phyloP scores from a whole-genome alignment of 2,888 invertebrate genomes.

The Sclerodermus sp. region DNA sequence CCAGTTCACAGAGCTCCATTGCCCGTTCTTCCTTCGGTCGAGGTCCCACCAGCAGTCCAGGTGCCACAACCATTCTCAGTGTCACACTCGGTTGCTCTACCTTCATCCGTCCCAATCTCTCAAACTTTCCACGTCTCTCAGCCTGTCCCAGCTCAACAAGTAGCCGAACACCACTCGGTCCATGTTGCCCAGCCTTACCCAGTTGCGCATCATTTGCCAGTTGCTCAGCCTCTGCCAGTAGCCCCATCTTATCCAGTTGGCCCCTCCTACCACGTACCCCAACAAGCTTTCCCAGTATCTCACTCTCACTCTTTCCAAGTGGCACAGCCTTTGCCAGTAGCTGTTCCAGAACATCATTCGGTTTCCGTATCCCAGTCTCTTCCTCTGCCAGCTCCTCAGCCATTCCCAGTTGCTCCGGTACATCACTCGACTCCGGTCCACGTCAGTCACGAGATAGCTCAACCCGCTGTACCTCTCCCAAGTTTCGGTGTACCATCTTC shows the following conservation, averaged over 20 bases:
- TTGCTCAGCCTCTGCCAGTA: conserved; percentile 1
- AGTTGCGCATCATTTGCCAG: conserved; percentile 25
- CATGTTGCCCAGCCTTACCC: conserved; percentile 20
- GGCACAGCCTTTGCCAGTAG: conserved; percentile 1
- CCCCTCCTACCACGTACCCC: not conserved
- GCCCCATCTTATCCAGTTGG: not conserved
- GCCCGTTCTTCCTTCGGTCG: not conserved
- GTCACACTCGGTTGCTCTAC: not conserved
- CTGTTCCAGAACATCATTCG: not conserved
- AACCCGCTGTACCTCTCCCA: not conserved
- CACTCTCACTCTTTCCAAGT: conserved; percentile 13
- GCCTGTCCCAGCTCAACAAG: conserved; percentile 2
- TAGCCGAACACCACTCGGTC: conserved; percentile 13
- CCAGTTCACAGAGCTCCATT: not conserved
- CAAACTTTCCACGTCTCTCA: not conserved
- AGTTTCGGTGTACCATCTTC: not conserved
- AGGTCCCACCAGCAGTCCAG: conserved; percentile 4
- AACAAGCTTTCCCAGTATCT: conserved; percentile 16
- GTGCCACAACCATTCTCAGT: conserved; percentile 8
- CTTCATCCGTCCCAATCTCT: conserved; percentile 1
- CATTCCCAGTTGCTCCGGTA: not conserved
- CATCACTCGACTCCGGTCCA: not conserved
- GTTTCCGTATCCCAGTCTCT: too few species aligned
- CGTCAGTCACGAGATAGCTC: not conserved
- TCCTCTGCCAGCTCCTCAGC: conserved; percentile 5